Percentiles rank a stretch among this genome's conserved stretches.
phyloP scores from a whole-genome alignment of 2,888 invertebrate species.

The Eupithecia exiguata region DNA sequence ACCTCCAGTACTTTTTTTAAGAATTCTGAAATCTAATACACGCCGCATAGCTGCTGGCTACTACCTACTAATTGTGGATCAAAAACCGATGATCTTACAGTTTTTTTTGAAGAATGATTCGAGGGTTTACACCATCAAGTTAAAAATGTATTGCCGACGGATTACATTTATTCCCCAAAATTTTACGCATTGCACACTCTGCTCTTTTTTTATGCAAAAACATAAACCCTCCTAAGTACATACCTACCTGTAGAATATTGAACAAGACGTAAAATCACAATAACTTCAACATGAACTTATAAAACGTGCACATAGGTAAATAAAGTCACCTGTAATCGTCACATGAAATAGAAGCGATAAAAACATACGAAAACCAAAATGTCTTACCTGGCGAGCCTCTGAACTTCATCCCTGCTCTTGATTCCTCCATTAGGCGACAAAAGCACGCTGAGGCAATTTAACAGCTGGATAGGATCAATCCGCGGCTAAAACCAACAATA shows the following conservation, averaged over 20 bases:
- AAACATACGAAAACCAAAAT: not conserved
- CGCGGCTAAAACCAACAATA: constrained; percentile 89
- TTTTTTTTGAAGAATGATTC: not conserved
- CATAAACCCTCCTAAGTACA: not conserved
- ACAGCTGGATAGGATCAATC: constrained; percentile 94
- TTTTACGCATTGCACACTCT: not conserved
- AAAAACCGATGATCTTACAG: not conserved
- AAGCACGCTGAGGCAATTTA: constrained; percentile 94
- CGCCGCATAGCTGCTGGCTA: too few species aligned
- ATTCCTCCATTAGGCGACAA: constrained; percentile 94
- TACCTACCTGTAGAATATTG: not conserved
- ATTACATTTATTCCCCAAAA: not conserved
- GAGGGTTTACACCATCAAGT: not conserved
- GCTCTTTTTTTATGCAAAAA: not conserved
- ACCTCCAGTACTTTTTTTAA: too few species aligned
- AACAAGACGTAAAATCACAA: not conserved
- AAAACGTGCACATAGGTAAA: not conserved
- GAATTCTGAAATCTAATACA: too few species aligned
- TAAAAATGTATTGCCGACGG: not conserved
- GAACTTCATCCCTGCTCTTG: constrained; percentile 93
- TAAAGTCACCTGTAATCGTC: not conserved
- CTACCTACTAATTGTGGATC: too few species aligned
- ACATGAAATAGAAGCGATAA: not conserved
- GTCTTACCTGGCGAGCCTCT: constrained; percentile 92
- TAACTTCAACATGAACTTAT: not conserved